phyloP scores from a whole-genome alignment of 2,888 invertebrate genomes.

The Eupithecia pulchellata region DNA sequence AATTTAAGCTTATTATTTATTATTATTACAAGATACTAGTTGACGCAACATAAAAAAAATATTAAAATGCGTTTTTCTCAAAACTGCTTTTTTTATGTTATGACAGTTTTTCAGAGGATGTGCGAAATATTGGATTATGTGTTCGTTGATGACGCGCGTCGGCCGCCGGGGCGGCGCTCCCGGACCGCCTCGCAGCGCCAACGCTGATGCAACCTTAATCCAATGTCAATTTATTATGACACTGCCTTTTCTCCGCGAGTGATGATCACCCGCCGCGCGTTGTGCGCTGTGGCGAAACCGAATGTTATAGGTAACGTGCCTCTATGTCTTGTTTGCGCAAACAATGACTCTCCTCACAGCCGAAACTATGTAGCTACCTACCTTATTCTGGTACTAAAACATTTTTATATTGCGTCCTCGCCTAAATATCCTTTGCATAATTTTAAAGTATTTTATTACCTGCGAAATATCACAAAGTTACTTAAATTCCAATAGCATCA shows the following conservation, averaged over 20 bases:
- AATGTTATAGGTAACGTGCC: constrained; percentile 62
- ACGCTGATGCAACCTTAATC: constrained; percentile 69
- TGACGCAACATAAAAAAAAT: too few relatives aligned
- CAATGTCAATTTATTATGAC: constrained; percentile 71
- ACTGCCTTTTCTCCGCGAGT: constrained; percentile 55
- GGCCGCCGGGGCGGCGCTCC: constrained; percentile 34
- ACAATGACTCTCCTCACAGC: constrained; percentile 51
- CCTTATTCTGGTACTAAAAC: constrained; percentile 25
- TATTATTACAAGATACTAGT: too few relatives aligned
- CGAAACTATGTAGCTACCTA: constrained; percentile 39
- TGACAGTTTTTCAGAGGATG: too few relatives aligned
- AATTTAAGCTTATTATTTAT: too few relatives aligned
- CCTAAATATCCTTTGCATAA: constrained; percentile 41
- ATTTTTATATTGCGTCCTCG: constrained; percentile 32
- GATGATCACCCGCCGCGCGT: constrained; percentile 42
- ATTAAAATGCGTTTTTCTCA: too few relatives aligned
- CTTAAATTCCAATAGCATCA: constrained; percentile 51
- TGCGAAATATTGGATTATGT: constrained; percentile 65
- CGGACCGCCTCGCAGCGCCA: constrained; percentile 46
- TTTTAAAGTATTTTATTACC: constrained; percentile 42
- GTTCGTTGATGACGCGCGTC: constrained; percentile 43
- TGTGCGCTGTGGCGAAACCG: constrained; percentile 48
- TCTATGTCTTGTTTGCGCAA: constrained; percentile 60
- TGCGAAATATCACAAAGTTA: constrained; percentile 50
- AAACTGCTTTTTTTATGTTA: too few relatives aligned